These are phyloP conservation scores for Actinia equina DNA, from an alignment of 64 coral and sea anemone species.

Conservation along the genomic window DNA sequence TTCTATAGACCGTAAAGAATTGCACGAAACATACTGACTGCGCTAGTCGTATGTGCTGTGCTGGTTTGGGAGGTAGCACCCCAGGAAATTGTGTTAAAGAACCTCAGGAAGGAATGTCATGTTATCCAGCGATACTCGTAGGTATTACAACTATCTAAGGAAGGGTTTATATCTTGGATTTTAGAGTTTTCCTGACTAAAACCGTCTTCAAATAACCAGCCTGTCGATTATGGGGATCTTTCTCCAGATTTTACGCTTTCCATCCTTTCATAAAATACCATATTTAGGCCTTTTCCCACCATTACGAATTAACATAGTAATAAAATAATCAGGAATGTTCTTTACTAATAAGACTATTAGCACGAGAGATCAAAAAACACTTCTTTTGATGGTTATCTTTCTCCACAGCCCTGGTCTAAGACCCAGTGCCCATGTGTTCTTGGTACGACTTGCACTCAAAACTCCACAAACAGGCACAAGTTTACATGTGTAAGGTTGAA, in stretches of 20 bases:
- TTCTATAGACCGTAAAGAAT: too few species aligned
- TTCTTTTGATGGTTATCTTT: too few species aligned
- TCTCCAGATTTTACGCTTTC: too few species aligned
- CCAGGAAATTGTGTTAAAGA: constrained; percentile 11
- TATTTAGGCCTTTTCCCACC: too few species aligned
- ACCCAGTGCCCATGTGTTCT: constrained; percentile 27
- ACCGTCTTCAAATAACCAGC: too few species aligned
- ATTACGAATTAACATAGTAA: too few species aligned
- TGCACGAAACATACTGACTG: not conserved
- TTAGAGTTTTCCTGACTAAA: too few species aligned
- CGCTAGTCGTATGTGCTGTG: constrained; percentile 34
- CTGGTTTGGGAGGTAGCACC: not conserved
- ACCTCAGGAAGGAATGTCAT: constrained; percentile 20
- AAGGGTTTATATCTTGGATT: too few species aligned
- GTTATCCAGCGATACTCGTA: constrained; percentile 9
- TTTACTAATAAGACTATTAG: too few species aligned
- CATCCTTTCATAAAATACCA: not conserved
- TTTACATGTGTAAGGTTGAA: constrained; percentile 8
- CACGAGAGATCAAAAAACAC: too few species aligned
- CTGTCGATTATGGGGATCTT: too few species aligned
- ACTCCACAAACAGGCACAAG: not conserved
- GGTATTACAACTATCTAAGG: not conserved
- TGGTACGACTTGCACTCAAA: constrained; percentile 14
- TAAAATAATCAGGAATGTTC: too few species aligned
- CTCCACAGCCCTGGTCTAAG: constrained; percentile 12